phyloP scores from a whole-genome alignment of 37 sponge, comb jelly and placozoan genomes.

The Crambe crambe region DNA sequence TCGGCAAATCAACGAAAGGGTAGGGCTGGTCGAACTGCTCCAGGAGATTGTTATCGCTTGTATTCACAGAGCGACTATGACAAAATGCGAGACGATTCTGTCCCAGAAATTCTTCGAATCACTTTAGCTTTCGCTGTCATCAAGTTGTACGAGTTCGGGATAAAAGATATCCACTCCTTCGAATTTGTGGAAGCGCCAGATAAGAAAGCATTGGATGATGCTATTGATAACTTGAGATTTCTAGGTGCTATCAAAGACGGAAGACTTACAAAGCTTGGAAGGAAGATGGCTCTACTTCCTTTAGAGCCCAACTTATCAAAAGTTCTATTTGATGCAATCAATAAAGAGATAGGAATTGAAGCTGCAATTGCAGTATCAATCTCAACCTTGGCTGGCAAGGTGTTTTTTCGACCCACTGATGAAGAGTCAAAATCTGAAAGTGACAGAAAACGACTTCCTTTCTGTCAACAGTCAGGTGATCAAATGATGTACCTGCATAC shows the following conservation, averaged over 20 bases:
- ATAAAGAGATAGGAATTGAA: slow-evolving; percentile 42
- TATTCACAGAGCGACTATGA: slow-evolving; percentile 50
- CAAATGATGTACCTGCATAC: slow-evolving; percentile 54
- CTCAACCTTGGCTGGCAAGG: slow-evolving; percentile 47
- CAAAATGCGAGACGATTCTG: slow-evolving; percentile 37
- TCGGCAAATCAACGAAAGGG: slow-evolving; percentile 87
- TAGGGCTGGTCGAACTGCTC: slow-evolving; percentile 71
- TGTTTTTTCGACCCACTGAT: slow-evolving; percentile 62
- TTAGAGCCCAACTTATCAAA: slow-evolving; percentile 68
- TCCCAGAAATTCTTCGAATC: slow-evolving; percentile 75
- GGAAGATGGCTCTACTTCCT: slow-evolving; percentile 60
- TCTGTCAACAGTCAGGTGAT: slow-evolving; percentile 59
- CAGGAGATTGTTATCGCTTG: slow-evolving; percentile 80
- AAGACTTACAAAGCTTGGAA: slow-evolving; percentile 57
- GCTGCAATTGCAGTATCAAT: slow-evolving; percentile 52
- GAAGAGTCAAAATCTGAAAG: slow-evolving; percentile 63
- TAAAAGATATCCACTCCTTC: slow-evolving; percentile 59
- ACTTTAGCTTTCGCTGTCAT: slow-evolving; percentile 55
- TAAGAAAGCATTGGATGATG: slow-evolving; percentile 38
- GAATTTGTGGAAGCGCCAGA: slow-evolving; percentile 78
- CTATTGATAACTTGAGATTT: slow-evolving; percentile 64
- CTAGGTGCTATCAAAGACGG: slow-evolving; percentile 63
- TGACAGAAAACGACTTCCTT: slow-evolving; percentile 58
- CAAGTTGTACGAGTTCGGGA: slow-evolving; percentile 74
- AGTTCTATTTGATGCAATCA: slow-evolving; percentile 53